Evolutionary conservation across 2,888 invertebrate genomes (phyloP), one percentile per base, ranked within the genome.

Genomic region (Hylaea fasciaria): DNA sequence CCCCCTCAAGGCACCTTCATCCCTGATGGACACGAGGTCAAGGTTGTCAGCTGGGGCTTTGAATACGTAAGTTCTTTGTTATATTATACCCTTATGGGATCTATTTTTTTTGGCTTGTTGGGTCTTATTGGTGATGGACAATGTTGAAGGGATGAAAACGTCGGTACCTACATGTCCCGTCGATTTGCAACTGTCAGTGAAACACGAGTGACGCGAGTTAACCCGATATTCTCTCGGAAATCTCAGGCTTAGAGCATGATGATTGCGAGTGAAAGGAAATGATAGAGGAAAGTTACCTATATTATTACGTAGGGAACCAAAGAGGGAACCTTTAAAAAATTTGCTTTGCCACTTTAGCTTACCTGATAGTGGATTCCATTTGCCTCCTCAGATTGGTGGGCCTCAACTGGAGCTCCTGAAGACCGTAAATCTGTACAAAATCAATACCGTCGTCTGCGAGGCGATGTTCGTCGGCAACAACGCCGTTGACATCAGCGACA

Each of bases 11-110:
- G 70, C 29, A 73, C 53, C 1, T 64, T 46, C 49, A 78, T 87
- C 11, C 67, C 78, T 13, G 83, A 83, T 43, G 79, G 76, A 10
- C 67, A 74, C 0, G 8, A 61, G 0, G 65, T 82, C 16, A 76
- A 73, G 43, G 60, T 84, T 16, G 79, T 84, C 11, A 82, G 87
- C 69, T 88, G 87, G 87, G 87, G 87, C 55, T 87, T 85, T 40
- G 82, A 82, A 61, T 64, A 69, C 45, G 87, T 87, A 57, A 81
- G 84, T 74, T 0, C 10, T 22, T 5, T 22, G 5, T 13, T 11
- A 5, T n/a, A n/a, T n/a, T n/a, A n/a, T n/a, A n/a, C n/a, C n/a
- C n/a, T n/a, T n/a, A n/a, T n/a, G 44, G 4, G 3, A 35, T 35
- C 11, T 16, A 0, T 16, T 28, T 10, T 44, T 47, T 22, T 35